Base-by-base conservation (phyloP, 2,888 invertebrate genomes). In the Ptychoptera contaminata region DNA sequence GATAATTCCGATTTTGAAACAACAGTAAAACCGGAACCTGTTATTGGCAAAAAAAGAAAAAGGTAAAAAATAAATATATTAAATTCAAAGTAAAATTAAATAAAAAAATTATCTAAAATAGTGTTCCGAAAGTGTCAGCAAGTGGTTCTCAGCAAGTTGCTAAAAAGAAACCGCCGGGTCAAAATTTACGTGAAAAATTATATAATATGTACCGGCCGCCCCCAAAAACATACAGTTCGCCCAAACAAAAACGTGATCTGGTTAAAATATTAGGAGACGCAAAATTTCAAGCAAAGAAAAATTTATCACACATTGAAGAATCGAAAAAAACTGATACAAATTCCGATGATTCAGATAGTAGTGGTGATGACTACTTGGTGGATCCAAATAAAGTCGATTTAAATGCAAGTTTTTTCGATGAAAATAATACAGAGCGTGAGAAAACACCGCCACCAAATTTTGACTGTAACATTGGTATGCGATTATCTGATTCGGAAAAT, bases 331-430 rank as follows among this genome's bases (percentile, higher is more conserved):
- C 29, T 7, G 23, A 23, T 29, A n/a, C 35, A 12, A 16, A 43
- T 10, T 63, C 64, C 48, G 47, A 47, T n/a, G 54, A 52, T 39
- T 55, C 54, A 1, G 52, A 51, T 5, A 67, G 67, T 46, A 73
- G 75, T 47, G 73, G 70, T 47, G 67, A 67, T 37, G 69, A 73
- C 49, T 73, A 73, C 55, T 55, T 75, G 32, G 67, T 72, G 7
- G 62, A 71, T 45, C 67, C 70, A 1, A 63, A 68, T 46, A 66
- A 75, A 53, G 58, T 76, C 10, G 68, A 77, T 58, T 57, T 75
- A 5, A 64, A 68, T 47, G 73, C 74, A 1, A 64, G 64, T 44
- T 74, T 73, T 54, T 76, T 75, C 48, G 59, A 8, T 42, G 49
- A 45, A 52, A 16, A 14, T 8, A n/a, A 50, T 47, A 40, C 42